These are phyloP conservation scores for Chaunax sp. DNA, from an alignment of 2,797 vertebrate genomes.

Conservation along the genomic window DNA sequence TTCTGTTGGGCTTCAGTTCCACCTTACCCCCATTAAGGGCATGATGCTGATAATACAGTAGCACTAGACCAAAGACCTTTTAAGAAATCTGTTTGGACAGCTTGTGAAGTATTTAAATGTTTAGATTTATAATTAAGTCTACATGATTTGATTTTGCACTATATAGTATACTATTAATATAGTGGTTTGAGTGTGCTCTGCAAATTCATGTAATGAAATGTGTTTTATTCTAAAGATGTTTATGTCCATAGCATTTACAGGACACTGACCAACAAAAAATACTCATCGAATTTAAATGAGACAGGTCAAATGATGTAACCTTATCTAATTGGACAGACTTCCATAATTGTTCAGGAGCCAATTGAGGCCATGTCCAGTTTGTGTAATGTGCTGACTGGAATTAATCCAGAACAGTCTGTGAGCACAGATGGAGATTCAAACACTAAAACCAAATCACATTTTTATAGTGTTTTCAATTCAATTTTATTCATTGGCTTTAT, in stretches of 20 bases:
- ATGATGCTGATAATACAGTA: too few species aligned
- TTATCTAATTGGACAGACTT: conserved; percentile 28
- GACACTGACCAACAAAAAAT: not conserved
- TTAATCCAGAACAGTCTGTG: conserved; percentile 36
- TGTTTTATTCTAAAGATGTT: not conserved
- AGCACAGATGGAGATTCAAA: conserved; percentile 46
- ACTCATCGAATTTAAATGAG: conserved; percentile 9
- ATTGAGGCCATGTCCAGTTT: conserved; percentile 19
- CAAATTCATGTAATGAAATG: not conserved
- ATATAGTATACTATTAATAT: not conserved
- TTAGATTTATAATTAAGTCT: not conserved
- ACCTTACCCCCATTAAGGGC: too few species aligned
- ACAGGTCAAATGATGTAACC: conserved; percentile 22
- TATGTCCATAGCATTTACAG: not conserved
- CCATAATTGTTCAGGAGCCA: conserved; percentile 20
- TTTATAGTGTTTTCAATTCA: conserved; percentile 4
- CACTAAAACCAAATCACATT: conserved; percentile 31
- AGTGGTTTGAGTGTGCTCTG: not conserved
- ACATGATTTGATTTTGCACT: not conserved
- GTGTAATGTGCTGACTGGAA: conserved; percentile 39
- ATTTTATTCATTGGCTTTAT: not conserved
- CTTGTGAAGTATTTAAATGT: not conserved
- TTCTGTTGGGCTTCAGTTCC: conserved; percentile 28
- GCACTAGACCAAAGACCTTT: not conserved
- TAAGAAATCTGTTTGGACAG: conserved; percentile 9